phyloP scores from a whole-genome alignment of 2,797 vertebrate genomes.

The Coregonus ussuriensis region DNA sequence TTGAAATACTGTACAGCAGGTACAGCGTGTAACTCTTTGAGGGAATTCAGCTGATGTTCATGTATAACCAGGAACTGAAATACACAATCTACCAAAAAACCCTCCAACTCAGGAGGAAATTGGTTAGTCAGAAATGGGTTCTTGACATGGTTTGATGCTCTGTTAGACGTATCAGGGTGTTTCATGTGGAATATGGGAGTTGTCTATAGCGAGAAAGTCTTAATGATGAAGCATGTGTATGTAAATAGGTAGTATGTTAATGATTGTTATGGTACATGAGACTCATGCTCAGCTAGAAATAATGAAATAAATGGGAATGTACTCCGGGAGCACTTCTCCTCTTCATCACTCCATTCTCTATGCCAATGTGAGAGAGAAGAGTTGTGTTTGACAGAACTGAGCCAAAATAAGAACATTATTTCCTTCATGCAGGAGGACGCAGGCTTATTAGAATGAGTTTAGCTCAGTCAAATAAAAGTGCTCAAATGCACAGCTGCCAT shows the following conservation, averaged over 20 bases:
- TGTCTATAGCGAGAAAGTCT: neutral
- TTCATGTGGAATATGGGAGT: neutral
- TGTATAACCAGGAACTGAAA: neutral
- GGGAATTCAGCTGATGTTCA: neutral
- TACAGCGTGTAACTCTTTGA: neutral
- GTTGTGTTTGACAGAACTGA: conserved; percentile 47
- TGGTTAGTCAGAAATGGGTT: neutral
- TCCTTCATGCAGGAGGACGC: conserved; percentile 44
- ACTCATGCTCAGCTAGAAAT: conserved; percentile 30
- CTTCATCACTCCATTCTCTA: conserved; percentile 40
- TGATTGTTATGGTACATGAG: neutral
- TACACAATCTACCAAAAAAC: neutral
- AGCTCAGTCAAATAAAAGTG: conserved; percentile 60
- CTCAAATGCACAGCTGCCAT: conserved; percentile 59
- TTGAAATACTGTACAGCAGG: neutral
- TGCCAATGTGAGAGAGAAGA: conserved; percentile 44
- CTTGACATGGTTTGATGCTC: neutral
- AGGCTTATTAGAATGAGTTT: conserved; percentile 57
- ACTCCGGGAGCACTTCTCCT: conserved; percentile 54
- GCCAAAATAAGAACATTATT: conserved; percentile 50
- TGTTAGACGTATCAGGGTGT: neutral
- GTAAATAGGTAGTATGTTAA: neutral
- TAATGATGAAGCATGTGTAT: neutral
- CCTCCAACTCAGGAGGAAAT: neutral
- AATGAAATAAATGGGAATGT: conserved; percentile 36